Evolutionary conservation across 1,140 invertebrate genomes (phyloP), one percentile per base, ranked within the genome.

Genomic region (Lanistes nyassanus): DNA sequence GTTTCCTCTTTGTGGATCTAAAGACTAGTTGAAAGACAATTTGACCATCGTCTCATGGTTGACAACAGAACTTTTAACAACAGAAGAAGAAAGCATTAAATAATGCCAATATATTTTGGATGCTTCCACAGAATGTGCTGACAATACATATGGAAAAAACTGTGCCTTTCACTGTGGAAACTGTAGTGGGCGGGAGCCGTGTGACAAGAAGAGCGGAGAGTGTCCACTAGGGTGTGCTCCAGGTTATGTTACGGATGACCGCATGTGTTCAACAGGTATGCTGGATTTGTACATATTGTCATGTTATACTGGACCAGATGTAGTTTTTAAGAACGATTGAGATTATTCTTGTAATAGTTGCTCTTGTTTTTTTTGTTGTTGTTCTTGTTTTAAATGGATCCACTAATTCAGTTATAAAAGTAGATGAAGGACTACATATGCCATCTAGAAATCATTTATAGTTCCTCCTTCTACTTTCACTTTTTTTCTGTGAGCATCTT

Each of bases 151-250:
- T 73, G 80, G 80, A 21, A 39, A 66, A 51, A 74, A 80, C 67
- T 82, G 79, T 76, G 21, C 53, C 1, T 60, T 69, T 56, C 37
- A 69, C 16, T 82, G 79, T 77, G 79, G 79, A 4, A 37, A 66
- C 5, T 82, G 79, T 66, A 31, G 34, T 31, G 51, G 73, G 26
- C 56, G 70, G 11, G 68, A 69, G 11, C 29, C 36, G 2, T 81
- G 78, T 76, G 72, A 79, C 42, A n/a, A 29, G 13, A 64, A 47
- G n/a, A 75, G 68, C n/a, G 81, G 81, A 31, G 23, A 39, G 26
- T 81, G 78, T 64, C 70, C 60, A 23, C 7, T 53, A 23, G 77
- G 77, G 31, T 81, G 79, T 75, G 74, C 64, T 56, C 47, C 56
- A 62, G 79, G 79, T 4, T 81, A 78, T 36, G 65, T 31, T 13